Conservation (phyloP, 2,888 invertebrate species). For the Dendrolimus houi region DNA sequence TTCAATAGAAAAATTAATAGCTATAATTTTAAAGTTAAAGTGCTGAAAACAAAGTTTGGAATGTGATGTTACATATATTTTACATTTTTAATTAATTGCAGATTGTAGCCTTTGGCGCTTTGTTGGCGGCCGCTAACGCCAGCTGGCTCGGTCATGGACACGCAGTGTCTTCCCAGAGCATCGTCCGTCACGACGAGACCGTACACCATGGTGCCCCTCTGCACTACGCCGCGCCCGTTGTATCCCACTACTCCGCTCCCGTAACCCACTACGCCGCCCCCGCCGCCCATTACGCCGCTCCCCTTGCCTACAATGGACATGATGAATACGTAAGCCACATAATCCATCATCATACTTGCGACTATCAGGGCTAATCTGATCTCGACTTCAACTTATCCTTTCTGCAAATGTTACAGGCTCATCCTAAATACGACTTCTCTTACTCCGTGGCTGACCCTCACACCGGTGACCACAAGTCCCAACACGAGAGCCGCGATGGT, state of each 20-base stretch:
- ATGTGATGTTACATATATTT: no score
- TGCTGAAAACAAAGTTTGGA: no score
- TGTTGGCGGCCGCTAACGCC: slow-evolving; percentile 63
- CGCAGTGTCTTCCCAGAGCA: slow-evolving; percentile 51
- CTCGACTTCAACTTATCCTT: not conserved
- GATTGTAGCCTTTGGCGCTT: slow-evolving; percentile 53
- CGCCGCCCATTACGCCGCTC: slow-evolving; percentile 15
- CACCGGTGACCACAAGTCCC: slow-evolving; percentile 75
- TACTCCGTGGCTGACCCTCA: slow-evolving; percentile 75
- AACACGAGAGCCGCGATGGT: slow-evolving; percentile 70
- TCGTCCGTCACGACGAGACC: slow-evolving; percentile 46
- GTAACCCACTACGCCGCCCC: slow-evolving; percentile 25
- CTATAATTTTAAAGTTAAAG: no score
- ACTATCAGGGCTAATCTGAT: no score
- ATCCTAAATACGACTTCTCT: slow-evolving; percentile 60
- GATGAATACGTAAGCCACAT: slow-evolving; percentile 23
- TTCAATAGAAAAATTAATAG: no score
- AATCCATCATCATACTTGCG: not conserved
- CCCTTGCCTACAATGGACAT: slow-evolving; percentile 17
- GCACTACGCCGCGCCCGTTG: slow-evolving; percentile 25
- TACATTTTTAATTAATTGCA: slow-evolving; percentile 18
- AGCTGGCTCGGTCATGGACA: slow-evolving; percentile 49
- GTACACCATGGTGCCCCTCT: slow-evolving; percentile 32
- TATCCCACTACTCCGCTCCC: slow-evolving; percentile 22
- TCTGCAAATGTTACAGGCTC: slow-evolving; percentile 36